Percentiles rank a stretch among this genome's conserved stretches.
Conservation (phyloP, 2,797 vertebrate genomes). For the Alexandromys oeconomus region DNA sequence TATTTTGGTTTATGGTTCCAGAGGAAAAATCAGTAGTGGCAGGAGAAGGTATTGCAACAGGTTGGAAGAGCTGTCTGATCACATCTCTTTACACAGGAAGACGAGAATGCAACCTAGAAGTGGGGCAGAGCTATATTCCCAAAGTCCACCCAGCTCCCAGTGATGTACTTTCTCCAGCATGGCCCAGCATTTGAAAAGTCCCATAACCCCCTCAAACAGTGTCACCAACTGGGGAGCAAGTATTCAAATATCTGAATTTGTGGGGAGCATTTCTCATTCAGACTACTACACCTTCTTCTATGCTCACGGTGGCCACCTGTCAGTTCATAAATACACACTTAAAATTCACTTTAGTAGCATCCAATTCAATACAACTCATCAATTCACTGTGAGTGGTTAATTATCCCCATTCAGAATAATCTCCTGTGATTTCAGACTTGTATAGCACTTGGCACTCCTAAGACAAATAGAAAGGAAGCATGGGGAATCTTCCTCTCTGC, state of each 20-base stretch:
- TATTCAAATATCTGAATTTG: not conserved
- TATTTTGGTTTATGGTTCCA: not conserved
- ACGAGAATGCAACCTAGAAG: not conserved
- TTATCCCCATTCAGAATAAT: constrained; percentile 63
- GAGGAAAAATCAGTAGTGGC: not conserved
- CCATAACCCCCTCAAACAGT: not conserved
- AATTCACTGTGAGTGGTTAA: constrained; percentile 13
- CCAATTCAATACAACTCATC: constrained; percentile 50
- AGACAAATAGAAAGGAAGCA: constrained; percentile 56
- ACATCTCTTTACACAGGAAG: not conserved
- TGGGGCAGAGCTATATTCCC: not conserved
- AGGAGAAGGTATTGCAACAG: not conserved
- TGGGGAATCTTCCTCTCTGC: constrained; percentile 52
- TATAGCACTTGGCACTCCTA: not conserved
- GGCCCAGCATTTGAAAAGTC: not conserved
- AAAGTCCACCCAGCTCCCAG: not conserved
- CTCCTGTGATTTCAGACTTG: constrained; percentile 46
- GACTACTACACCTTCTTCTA: not conserved
- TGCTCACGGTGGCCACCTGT: not conserved
- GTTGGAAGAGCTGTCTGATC: not conserved
- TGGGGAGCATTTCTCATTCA: not conserved
- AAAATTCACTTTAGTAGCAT: constrained; percentile 4
- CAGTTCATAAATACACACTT: not conserved
- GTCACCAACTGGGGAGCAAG: not conserved
- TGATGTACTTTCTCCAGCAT: not conserved